Base-by-base conservation (phyloP, 2,888 invertebrate species). In the Limnephilus rhombicus region DNA sequence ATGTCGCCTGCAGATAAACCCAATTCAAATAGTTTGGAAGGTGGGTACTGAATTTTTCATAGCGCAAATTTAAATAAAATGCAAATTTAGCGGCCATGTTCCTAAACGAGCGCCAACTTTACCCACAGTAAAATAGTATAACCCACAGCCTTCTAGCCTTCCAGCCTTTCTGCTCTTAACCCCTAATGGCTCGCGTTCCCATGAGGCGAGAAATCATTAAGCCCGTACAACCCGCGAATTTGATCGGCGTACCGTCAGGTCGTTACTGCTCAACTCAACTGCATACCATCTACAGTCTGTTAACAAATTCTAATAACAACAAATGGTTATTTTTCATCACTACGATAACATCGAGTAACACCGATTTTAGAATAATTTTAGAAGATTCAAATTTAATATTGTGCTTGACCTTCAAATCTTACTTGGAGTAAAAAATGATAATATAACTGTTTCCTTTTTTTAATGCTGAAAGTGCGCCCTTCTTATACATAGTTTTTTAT, bases 231-330 rank as follows among this genome's bases (percentile, higher is more conserved):
- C 85, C 24, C 45, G 85, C 45, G 85, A 85, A 85, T 85, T 85
- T 85, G 85, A 85, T 37, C 85, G 85, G 34, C 24, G n/a, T 11
- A 85, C 31, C 37, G 41, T 13, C 85, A n/a, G n/a, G n/a, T 85
- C 85, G 85, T 85, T 85, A 85, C 45, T n/a, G 85, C n/a, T n/a
- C 41, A 85, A n/a, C 13, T 85, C 12, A 85, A 68, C 53, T 29
- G 53, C 18, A 68, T 24, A 24, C 0, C 53, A 24, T 68, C 53
- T 68, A 49, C 49, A 49, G 49, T 13, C 49, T 49, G 49, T 49
- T 15, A 49, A 15, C 49, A 13, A 49, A 49, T 49, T 15, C 13
- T 13, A 49, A 15, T 49, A 41, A 41, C 0, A 41, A 41, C 41
- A 41, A 7, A 41, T 41, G 41, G 41, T 9, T 7, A 41, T 45